These are phyloP conservation scores for Seira sanloemensis DNA, from an alignment of 2,888 invertebrate species.

Conservation along the genomic window DNA sequence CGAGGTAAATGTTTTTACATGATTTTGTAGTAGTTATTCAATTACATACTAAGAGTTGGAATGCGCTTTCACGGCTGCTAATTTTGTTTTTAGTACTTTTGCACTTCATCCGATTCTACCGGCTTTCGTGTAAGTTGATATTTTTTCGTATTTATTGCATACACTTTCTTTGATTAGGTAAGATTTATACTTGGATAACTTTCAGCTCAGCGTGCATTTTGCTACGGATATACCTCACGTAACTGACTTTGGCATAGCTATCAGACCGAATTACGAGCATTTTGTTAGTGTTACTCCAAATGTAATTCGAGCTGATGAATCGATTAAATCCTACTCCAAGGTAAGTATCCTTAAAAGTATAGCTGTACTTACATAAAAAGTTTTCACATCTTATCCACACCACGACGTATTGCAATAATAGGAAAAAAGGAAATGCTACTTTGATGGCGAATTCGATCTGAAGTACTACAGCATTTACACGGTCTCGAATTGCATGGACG, in stretches of 20 bases:
- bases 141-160: neutral
- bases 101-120: conserved; percentile 66
- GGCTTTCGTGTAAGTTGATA: conserved; percentile 65
- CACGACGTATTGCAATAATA: neutral
- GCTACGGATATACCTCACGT: conserved; percentile 55
- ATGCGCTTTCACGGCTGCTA: no score
- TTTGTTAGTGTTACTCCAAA: conserved; percentile 65
- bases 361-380: no score
- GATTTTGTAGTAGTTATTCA: no score
- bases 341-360: no score
- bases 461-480: conserved; percentile 68
- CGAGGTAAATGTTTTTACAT: no score
- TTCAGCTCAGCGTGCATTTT: conserved; percentile 40
- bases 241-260: conserved; percentile 64
- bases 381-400: neutral
- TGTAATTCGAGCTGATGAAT: conserved; percentile 65
- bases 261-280: conserved; percentile 67
- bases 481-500: conserved; percentile 68
- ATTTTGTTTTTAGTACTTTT: no score
- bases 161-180: neutral
- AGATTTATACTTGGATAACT: neutral
- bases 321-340: no score
- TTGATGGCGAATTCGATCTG: conserved; percentile 59
- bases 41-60: no score
- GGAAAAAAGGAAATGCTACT: conserved; percentile 68